A percentile compares a stretch with the other conserved stretches of the same genome.
Evolutionary conservation across 2,888 invertebrate species (phyloP).

Genomic region (Lycaena phlaeas): DNA sequence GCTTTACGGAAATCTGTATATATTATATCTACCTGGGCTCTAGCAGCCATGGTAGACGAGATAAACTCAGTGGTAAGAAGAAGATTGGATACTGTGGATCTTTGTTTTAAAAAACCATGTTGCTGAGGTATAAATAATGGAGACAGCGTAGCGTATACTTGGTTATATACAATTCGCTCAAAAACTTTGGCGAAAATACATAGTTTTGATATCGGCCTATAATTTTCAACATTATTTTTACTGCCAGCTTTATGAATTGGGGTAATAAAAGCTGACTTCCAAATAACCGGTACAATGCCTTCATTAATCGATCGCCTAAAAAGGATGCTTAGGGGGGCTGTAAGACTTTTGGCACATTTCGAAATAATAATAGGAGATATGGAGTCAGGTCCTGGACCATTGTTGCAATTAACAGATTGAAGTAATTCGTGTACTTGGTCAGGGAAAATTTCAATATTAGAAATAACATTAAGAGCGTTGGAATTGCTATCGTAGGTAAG

Average conservation of each 20-base stretch:
- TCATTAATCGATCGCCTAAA: neutral
- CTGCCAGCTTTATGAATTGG: neutral
- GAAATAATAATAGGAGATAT: neutral
- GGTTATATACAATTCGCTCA: too few relatives aligned
- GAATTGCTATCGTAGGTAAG: neutral
- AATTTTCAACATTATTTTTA: neutral
- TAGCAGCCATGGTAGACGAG: too few relatives aligned
- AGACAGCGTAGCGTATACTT: too few relatives aligned
- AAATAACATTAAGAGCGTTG: neutral
- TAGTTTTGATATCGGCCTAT: constrained; percentile 1
- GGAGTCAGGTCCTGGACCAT: neutral
- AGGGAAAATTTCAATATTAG: neutral
- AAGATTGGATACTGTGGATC: too few relatives aligned
- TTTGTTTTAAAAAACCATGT: too few relatives aligned
- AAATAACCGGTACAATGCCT: neutral
- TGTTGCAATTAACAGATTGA: neutral
- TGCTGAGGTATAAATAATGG: too few relatives aligned
- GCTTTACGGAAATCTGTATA: too few relatives aligned
- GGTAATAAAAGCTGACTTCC: constrained; percentile 3
- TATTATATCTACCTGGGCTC: too few relatives aligned
- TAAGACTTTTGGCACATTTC: neutral
- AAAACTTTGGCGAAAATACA: constrained; percentile 1
- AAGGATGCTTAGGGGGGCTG: neutral
- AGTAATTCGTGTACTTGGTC: neutral
- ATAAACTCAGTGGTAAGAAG: too few relatives aligned